Conservation (phyloP, 1,140 invertebrate genomes). For the Eriosoma lanigerum region DNA sequence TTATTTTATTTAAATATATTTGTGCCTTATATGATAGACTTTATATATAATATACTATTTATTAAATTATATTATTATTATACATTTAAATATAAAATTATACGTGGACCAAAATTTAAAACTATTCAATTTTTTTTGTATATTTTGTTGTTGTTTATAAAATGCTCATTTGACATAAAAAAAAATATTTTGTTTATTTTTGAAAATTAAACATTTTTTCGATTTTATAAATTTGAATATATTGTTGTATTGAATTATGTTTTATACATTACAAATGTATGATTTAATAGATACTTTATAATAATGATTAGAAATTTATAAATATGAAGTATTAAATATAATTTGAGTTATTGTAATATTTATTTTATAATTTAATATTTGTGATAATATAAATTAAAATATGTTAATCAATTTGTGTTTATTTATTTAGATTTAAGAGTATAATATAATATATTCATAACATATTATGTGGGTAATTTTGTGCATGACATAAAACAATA, state of each 20-base stretch:
- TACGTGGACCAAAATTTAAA: constrained; percentile 2
- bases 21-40: constrained; percentile 14
- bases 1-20: neutral
- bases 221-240: too few relatives aligned
- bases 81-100: neutral
- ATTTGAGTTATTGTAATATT: neutral
- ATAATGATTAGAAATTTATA: too few relatives aligned
- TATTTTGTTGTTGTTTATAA: constrained; percentile 11
- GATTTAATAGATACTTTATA: neutral
- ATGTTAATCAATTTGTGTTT: too few relatives aligned
- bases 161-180: neutral
- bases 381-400: constrained; percentile 25
- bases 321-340: neutral
- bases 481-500: neutral
- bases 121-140: constrained; percentile 15
- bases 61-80: neutral
- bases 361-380: constrained; percentile 11
- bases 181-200: neutral
- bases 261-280: neutral
- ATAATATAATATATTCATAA: neutral
- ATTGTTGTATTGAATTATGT: neutral
- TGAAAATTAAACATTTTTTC: neutral
- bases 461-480: neutral
- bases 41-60: neutral
- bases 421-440: neutral